Percentiles rank a stretch among this genome's conserved stretches.
phyloP scores from a whole-genome alignment of 23 tunicate species.

The Diplosoma virens region DNA sequence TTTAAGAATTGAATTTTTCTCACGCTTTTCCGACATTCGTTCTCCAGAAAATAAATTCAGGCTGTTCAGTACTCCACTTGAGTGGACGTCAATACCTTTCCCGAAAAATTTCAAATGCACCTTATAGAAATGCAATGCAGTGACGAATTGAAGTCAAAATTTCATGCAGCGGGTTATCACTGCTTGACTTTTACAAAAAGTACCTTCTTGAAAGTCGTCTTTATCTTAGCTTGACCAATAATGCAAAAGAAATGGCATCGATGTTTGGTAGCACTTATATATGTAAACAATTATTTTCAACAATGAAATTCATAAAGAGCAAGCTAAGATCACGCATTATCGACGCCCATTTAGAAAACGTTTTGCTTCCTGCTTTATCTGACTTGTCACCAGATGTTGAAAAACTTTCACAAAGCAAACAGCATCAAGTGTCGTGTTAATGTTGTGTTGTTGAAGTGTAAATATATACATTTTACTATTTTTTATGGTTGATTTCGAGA shows the following conservation, averaged over 20 bases:
- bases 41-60: slow-evolving; percentile 50
- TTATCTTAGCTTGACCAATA: slow-evolving; percentile 16
- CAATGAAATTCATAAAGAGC: slow-evolving; percentile 67
- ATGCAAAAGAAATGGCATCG: slow-evolving; percentile 48
- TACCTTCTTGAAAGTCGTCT: not conserved
- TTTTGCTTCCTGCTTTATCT: too few relatives aligned
- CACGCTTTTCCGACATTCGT: slow-evolving; percentile 53
- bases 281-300: slow-evolving; percentile 52
- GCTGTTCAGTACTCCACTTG: slow-evolving; percentile 66
- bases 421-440: too few relatives aligned
- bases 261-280: slow-evolving; percentile 59
- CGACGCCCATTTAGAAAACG: slow-evolving; percentile 36
- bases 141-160: slow-evolving; percentile 33
- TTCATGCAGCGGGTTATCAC: slow-evolving; percentile 10
- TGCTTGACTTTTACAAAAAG: slow-evolving; percentile 38
- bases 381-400: too few relatives aligned
- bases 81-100: slow-evolving; percentile 39
- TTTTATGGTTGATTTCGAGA: too few relatives aligned
- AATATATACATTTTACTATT: too few relatives aligned
- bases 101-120: slow-evolving; percentile 61
- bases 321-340: slow-evolving; percentile 44
- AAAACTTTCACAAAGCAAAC: too few relatives aligned
- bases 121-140: slow-evolving; percentile 52
- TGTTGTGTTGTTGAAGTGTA: too few relatives aligned
- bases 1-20: slow-evolving; percentile 53